A percentile compares a stretch with the other conserved stretches of the same genome.
phyloP scores from a whole-genome alignment of 2,113 vertebrate genomes.

The Zosterops borbonicus region DNA sequence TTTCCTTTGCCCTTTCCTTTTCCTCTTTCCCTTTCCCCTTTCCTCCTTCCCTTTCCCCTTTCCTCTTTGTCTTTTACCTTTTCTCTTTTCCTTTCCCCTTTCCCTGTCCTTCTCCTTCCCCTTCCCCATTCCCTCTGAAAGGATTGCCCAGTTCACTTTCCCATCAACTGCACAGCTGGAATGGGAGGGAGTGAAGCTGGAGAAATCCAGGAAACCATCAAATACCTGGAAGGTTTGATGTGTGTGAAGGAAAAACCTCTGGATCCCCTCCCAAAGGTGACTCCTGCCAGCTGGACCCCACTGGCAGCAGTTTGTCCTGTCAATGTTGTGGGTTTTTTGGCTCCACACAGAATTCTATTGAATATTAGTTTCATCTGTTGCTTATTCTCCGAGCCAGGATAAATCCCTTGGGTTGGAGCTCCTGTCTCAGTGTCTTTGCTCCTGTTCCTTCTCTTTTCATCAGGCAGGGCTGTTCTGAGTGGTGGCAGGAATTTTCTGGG shows the following conservation, averaged over 20 bases:
- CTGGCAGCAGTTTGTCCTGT: neutral
- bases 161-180: neutral
- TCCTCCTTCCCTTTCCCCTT: no score
- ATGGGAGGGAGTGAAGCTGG: neutral
- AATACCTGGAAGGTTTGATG: neutral
- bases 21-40: no score
- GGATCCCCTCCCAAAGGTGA: accelerated
- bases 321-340: neutral
- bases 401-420: neutral
- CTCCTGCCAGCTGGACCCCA: neutral
- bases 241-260: neutral
- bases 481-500: neutral
- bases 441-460: neutral
- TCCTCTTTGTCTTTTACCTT: neutral
- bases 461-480: accelerated
- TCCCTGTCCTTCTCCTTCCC: no score
- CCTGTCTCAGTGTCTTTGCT: neutral
- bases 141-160: neutral
- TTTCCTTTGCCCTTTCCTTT: neutral
- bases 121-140: neutral
- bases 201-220: neutral
- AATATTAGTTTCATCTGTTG: neutral
- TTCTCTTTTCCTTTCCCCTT: accelerated
- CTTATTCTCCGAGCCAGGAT: accelerated
- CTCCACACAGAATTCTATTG: neutral